Percentiles rank a stretch among this genome's conserved stretches.
Evolutionary conservation across 1,140 invertebrate species (phyloP).

Genomic region (Ephestia elutella): DNA sequence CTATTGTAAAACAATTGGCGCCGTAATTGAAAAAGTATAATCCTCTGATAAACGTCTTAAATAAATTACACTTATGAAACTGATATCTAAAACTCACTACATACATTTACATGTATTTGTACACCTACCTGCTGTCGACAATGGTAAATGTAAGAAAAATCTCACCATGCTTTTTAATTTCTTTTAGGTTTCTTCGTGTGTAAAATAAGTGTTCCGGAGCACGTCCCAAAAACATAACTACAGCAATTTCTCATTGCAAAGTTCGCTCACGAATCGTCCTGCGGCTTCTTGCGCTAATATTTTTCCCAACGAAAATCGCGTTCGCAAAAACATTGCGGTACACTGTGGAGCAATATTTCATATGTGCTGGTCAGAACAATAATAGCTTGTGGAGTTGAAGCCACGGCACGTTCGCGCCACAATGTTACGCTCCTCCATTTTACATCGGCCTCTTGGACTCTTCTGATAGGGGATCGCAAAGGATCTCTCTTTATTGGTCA

Average conservation of each 20-base stretch:
- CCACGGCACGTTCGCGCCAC: constrained; percentile 71
- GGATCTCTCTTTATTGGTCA: constrained; percentile 37
- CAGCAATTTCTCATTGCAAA: constrained; percentile 37
- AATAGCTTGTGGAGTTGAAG: constrained; percentile 66
- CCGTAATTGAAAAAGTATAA: too few relatives aligned
- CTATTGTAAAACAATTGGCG: too few relatives aligned
- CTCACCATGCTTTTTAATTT: too few relatives aligned
- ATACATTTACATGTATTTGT: background rate
- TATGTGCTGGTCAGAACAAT: constrained; percentile 71
- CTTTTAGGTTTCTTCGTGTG: background rate
- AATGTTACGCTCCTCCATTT: constrained; percentile 54
- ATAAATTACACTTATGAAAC: too few relatives aligned
- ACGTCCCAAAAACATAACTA: constrained; percentile 1
- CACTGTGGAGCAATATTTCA: constrained; percentile 72
- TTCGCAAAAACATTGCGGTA: constrained; percentile 63
- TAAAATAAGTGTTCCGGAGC: constrained; percentile 20
- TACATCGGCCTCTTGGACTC: constrained; percentile 29
- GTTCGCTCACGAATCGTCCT: constrained; percentile 48
- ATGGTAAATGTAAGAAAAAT: too few relatives aligned
- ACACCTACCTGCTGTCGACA: too few relatives aligned
- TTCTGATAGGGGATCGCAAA: constrained; percentile 14
- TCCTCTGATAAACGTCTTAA: too few relatives aligned
- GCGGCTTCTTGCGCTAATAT: constrained; percentile 60
- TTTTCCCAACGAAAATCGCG: constrained; percentile 60
- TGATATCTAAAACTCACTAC: too few relatives aligned